Base-by-base conservation (phyloP, 2,888 invertebrate species). In the Zygaena filipendulae region DNA sequence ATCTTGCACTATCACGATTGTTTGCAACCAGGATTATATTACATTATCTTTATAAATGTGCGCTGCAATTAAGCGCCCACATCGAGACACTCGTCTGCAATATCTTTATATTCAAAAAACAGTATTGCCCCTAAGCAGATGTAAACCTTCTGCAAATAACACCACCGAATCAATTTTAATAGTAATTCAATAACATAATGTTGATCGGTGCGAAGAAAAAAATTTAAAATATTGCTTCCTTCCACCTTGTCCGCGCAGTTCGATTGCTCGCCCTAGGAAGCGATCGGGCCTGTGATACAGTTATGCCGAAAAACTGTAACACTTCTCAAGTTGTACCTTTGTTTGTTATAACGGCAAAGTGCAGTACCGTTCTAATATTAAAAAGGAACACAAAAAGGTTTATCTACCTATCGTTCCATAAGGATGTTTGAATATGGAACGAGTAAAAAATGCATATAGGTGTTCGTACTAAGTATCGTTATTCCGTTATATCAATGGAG, bases 101-200 rank as follows among this genome's bases (percentile, higher is more conserved):
- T 59, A 52, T 58, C 51, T 44, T 43, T 32, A 34, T 39, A 36
- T 45, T n/a, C 53, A 69, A 69, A 68, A 52, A 55, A 50, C 42
- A 42, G 43, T 52, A 44, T 44, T 52, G 50, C 49, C 49, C 45
- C 46, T n/a, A n/a, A 60, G 71, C 77, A 79, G 77, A 79, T 79
- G 77, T 60, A 48, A 60, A 58, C 58, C 57, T 54, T 63, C 54
- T 61, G 66, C 69, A 70, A 74, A 68, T 58, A 66, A 59, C 51
- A 58, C 49, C 47, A 52, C 53, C 50, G 56, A 68, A 69, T 71
- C 64, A 70, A 66, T 68, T 64, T 70, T 53, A 57, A 68, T 63
- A 74, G 77, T 75, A 75, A 77, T 77, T 72, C 75, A 74, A 77
- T 79, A 79, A 77, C 77, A 68, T 72, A 74, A 75, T 69, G 70